Conservation (phyloP, 2,113 vertebrate species). For the Marcusenius ussheri region DNA sequence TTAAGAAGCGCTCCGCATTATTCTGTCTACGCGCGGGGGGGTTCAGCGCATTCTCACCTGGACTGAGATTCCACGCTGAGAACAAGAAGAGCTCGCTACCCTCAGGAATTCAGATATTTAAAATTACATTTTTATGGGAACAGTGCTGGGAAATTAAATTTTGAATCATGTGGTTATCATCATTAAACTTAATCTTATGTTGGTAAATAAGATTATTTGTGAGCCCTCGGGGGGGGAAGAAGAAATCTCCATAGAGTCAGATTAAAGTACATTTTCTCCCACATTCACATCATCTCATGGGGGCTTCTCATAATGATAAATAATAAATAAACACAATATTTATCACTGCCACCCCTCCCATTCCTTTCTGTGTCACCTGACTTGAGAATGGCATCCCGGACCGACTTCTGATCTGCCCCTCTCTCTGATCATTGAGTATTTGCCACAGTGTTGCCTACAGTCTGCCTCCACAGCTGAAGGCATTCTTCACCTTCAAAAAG, state of each 20-base stretch:
- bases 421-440: neutral
- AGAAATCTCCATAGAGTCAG: neutral
- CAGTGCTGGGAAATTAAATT: neutral
- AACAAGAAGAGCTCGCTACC: neutral
- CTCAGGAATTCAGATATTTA: neutral
- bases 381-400: neutral
- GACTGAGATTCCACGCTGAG: neutral
- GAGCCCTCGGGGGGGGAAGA: neutral
- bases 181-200: neutral
- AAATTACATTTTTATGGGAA: neutral
- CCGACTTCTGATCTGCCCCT: neutral
- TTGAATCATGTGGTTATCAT: neutral
- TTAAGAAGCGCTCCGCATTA: neutral
- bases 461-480: neutral
- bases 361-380: neutral
- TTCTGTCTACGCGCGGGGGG: neutral
- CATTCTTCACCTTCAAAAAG: neutral
- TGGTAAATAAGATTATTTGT: constrained; percentile 3
- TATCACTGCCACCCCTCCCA: neutral
- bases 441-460: neutral
- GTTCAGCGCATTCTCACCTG: neutral
- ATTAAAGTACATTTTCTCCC: neutral
- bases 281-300: neutral
- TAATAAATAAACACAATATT: neutral
- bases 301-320: constrained; percentile 5